Conservation (phyloP, 1,140 invertebrate genomes). For the Halotydeus destructor region DNA sequence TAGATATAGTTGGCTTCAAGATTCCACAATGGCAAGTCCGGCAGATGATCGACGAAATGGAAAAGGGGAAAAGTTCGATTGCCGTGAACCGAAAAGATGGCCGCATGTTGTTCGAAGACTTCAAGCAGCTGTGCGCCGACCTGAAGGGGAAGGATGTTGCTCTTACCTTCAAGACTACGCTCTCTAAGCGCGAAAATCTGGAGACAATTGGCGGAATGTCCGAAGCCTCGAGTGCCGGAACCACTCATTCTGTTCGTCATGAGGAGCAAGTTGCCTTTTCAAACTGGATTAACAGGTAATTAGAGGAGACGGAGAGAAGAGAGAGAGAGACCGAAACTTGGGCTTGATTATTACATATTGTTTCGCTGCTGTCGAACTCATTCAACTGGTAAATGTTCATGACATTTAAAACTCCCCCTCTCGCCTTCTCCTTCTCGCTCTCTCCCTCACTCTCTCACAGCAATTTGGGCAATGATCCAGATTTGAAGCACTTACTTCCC, state of each 20-base stretch:
- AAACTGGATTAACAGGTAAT: conserved; percentile 81
- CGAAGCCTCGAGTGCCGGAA: conserved; percentile 73
- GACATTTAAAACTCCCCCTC: neutral
- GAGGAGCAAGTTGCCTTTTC: conserved; percentile 96
- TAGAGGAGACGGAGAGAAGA: no score
- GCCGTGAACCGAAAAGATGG: conserved; percentile 41
- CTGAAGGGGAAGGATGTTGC: conserved; percentile 73
- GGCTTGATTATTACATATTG: no score
- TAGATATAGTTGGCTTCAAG: conserved; percentile 78
- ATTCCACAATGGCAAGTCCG: conserved; percentile 77
- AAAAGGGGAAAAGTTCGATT: conserved; percentile 20
- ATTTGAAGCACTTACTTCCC: conserved; percentile 69
- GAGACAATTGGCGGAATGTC: conserved; percentile 83
- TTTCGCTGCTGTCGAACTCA: no score
- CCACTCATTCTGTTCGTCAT: conserved; percentile 75
- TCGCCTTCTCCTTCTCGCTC: no score
- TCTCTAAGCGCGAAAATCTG: conserved; percentile 78
- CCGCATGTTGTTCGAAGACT: conserved; percentile 56
- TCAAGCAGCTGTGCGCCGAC: conserved; percentile 61
- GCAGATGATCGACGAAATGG: conserved; percentile 56
- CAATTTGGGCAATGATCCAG: conserved; percentile 66
- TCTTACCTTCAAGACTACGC: conserved; percentile 69
- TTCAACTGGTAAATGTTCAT: no score
- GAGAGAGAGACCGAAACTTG: no score
- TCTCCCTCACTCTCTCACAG: conserved; percentile 20